Conservation (phyloP, 2,113 vertebrate species). For the Myrmecophaga tridactyla region DNA sequence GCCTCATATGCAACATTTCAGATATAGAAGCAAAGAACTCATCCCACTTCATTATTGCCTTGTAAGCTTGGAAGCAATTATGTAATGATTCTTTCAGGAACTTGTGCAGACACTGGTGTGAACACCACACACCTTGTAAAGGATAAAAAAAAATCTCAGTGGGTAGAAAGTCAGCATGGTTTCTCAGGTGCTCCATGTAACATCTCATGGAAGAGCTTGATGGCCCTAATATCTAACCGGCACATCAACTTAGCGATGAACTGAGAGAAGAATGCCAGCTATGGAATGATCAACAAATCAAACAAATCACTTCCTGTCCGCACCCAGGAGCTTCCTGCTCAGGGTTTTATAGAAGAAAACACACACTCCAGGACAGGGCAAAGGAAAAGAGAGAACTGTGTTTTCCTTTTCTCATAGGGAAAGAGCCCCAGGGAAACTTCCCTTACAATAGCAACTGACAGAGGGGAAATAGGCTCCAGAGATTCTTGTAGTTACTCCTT, state of each 20-base stretch:
- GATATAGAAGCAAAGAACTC: conserved; percentile 22
- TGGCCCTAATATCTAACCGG: neutral
- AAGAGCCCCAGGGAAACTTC: neutral
- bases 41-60: neutral
- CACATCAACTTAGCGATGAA: neutral
- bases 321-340: neutral
- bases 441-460: neutral
- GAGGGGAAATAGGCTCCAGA: neutral
- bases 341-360: neutral
- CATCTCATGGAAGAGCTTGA: neutral
- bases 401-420: neutral
- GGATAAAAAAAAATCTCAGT: neutral
- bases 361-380: neutral
- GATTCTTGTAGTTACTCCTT: conserved; percentile 17
- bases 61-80: neutral
- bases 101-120: neutral
- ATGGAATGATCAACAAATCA: neutral
- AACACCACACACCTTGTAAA: neutral
- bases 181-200: neutral
- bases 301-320: neutral
- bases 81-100: conserved; percentile 12
- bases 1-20: conserved; percentile 27
- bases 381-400: neutral
- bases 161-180: neutral
- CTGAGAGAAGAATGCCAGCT: neutral